phyloP scores from a whole-genome alignment of 1,140 invertebrate genomes.

The Pogonomyrmex californicus region DNA sequence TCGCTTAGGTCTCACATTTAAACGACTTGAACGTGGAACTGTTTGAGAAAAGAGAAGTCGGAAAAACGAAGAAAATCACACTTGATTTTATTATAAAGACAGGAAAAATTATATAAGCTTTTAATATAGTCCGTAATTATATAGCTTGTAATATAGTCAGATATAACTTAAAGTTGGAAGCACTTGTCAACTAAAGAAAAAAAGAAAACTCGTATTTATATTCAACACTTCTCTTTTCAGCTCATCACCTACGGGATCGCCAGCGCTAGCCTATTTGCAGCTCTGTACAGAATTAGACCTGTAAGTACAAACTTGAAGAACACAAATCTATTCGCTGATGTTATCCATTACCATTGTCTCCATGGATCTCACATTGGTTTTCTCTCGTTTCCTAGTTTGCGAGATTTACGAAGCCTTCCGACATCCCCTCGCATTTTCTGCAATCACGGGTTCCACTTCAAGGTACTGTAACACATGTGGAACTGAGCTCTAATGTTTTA shows the following conservation, averaged over 20 bases:
- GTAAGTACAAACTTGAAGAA: slow-evolving; percentile 80
- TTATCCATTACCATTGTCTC: slow-evolving; percentile 8
- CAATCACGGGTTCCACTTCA: slow-evolving; percentile 82
- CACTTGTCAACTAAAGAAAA: too few relatives aligned
- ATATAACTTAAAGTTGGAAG: too few relatives aligned
- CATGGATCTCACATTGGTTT: neutral
- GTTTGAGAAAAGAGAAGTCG: too few relatives aligned
- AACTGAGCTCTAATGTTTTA: slow-evolving; percentile 82
- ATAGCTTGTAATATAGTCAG: too few relatives aligned
- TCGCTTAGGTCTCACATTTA: neutral
- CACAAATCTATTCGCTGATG: neutral
- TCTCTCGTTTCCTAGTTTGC: slow-evolving; percentile 82
- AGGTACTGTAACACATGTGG: slow-evolving; percentile 85
- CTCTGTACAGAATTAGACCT: slow-evolving; percentile 86
- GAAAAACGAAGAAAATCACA: too few relatives aligned
- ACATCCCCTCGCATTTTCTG: slow-evolving; percentile 86
- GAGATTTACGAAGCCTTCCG: slow-evolving; percentile 85
- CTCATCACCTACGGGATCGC: slow-evolving; percentile 87
- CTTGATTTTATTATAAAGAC: too few relatives aligned
- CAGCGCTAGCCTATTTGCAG: slow-evolving; percentile 84
- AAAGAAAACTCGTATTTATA: too few relatives aligned
- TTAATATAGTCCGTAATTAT: too few relatives aligned
- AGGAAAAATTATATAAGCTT: too few relatives aligned
- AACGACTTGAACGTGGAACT: too few relatives aligned
- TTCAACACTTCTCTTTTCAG: slow-evolving; percentile 76